Evolutionary conservation across 2,888 invertebrate species (phyloP), one percentile per base, ranked within the genome.

Genomic region (Malacosoma neustria): DNA sequence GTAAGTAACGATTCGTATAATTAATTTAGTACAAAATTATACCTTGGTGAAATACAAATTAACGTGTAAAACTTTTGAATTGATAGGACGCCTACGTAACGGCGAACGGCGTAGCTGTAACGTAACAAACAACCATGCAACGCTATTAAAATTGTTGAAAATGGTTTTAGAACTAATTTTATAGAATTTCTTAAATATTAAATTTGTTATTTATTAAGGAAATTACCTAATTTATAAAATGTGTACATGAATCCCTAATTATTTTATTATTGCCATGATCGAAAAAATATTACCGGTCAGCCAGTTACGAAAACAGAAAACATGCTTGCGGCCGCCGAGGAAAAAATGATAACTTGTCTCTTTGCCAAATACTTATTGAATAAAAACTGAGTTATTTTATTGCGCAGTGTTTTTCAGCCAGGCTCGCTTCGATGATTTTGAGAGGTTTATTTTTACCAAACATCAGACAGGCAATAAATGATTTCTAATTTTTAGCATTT

Each of bases 341-440:
- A 71, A 72, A 57, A 73, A 63, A 63, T 60, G 53, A 64, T 65
- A 66, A 72, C 70, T 79, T 81, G 81, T 71, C 55, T 56, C 57
- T 51, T 66, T 80, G 82, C 82, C 82, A 81, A 81, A 56, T 42
- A 63, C 60, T 54, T 54, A 65, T 70, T 68, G 61, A 67, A 71
- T 69, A 73, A 75, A 79, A 75, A 64, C 57, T 41, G 55, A 54
- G 60, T 45, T 64, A 60, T 51, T 51, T 65, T 67, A 77, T 67
- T 74, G 72, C 76, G 75, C 69, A 70, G 74, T 57, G 56, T 50
- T 64, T 70, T 66, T 61, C 49, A 60, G 54, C 50, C 53, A 57
- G 49, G 52, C 52, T 57, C 41, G 47, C 39, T 48, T 48, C 45
- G 42, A 43, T 53, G 40, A 43, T 51, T 49, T 43, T 48, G 41